Evolutionary conservation across 2,113 vertebrate genomes (phyloP).

Genomic region (Rallus limicola): DNA sequence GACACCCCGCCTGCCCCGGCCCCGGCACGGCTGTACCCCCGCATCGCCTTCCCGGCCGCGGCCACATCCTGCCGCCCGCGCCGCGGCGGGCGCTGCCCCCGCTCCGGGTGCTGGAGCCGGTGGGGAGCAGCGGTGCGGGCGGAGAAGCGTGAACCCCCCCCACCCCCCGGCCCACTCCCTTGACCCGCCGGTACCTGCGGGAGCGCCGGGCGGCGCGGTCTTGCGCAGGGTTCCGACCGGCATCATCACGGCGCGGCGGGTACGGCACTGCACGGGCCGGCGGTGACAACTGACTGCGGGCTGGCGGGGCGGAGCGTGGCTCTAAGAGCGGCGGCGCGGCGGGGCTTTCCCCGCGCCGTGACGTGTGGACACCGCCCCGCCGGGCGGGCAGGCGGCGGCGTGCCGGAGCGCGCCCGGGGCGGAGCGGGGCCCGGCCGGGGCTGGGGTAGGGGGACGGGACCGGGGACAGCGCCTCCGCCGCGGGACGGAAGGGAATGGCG

Average conservation of each 20-base stretch:
- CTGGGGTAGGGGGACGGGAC: no score
- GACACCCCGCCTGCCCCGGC: no score
- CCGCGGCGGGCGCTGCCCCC: background rate
- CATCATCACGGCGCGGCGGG: background rate
- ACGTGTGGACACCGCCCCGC: background rate
- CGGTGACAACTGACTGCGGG: rapidly evolving
- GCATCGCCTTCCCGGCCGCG: background rate
- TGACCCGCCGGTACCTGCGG: background rate
- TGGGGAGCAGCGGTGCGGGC: no score
- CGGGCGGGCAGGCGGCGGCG: background rate
- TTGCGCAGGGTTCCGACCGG: conserved; percentile 39
- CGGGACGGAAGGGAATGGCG: background rate
- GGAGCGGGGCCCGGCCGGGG: background rate
- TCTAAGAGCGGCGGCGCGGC: rapidly evolving
- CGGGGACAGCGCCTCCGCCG: background rate
- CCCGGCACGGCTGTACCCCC: no score
- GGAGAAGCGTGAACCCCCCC: no score
- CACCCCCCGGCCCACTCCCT: background rate
- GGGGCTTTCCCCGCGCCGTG: background rate
- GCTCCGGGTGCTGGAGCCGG: background rate
- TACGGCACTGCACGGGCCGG: background rate
- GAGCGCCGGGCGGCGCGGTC: background rate
- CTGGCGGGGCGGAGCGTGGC: rapidly evolving
- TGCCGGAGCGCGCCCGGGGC: background rate
- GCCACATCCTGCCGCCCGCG: background rate